A percentile compares a stretch with the other conserved stretches of the same genome.
These are phyloP conservation scores for Catalaphyllia jardinei DNA, from an alignment of 64 coral and sea anemone species.

Conservation along the genomic window DNA sequence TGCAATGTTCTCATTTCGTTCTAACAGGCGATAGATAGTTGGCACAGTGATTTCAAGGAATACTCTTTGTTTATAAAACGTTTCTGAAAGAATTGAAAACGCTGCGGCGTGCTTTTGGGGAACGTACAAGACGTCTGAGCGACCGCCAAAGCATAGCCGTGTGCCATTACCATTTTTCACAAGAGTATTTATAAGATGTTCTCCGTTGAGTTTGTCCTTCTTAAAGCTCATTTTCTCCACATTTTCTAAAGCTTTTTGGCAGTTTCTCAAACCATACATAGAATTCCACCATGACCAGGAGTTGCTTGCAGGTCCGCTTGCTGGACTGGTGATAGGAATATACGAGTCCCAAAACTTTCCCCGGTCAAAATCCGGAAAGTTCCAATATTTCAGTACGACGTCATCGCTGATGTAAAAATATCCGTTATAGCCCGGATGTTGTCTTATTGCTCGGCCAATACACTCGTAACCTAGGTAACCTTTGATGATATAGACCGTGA, in stretches of 20 bases:
- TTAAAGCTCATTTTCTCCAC: constrained; percentile 52
- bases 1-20: constrained; percentile 53
- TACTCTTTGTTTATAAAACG: constrained; percentile 76
- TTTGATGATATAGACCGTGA: constrained; percentile 63
- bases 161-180: constrained; percentile 65
- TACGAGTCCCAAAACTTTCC: constrained; percentile 79
- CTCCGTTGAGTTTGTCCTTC: constrained; percentile 33
- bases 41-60: constrained; percentile 88
- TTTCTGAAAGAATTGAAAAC: constrained; percentile 65
- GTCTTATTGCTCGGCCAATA: constrained; percentile 67
- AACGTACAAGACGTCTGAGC: constrained; percentile 82
- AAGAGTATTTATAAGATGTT: constrained; percentile 43
- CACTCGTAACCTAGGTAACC: constrained; percentile 88
- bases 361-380: constrained; percentile 65
- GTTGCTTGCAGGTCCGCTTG: constrained; percentile 4
- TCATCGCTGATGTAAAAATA: constrained; percentile 98
- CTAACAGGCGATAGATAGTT: constrained; percentile 67
- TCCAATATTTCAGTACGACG: constrained; percentile 93
- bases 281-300: constrained; percentile 88
- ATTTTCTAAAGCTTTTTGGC: constrained; percentile 73
- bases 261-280: constrained; percentile 67
- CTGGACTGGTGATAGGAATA: background rate
- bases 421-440: constrained; percentile 77
- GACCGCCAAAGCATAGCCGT: constrained; percentile 86
- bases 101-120: constrained; percentile 58